Evolutionary conservation across 2,888 invertebrate genomes (phyloP).

Genomic region (Mythimna loreyi): DNA sequence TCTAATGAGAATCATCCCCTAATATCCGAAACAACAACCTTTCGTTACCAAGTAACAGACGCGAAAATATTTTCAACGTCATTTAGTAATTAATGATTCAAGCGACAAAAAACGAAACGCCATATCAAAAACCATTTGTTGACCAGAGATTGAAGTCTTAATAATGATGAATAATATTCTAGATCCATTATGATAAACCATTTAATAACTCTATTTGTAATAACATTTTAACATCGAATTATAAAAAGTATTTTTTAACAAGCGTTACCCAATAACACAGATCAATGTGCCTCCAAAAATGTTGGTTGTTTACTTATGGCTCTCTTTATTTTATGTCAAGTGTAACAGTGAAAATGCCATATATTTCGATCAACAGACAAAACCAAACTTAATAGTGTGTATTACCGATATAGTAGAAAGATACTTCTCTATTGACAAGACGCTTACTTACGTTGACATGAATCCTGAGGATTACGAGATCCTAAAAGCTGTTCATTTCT

Average conservation of each 20-base stretch:
- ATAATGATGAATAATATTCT: neutral
- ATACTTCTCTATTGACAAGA: constrained; percentile 53
- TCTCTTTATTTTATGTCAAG: constrained; percentile 16
- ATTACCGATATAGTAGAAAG: constrained; percentile 48
- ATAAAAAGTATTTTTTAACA: neutral
- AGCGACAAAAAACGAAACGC: neutral
- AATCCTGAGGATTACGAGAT: constrained; percentile 40
- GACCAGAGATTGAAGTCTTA: neutral
- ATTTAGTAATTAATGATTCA: neutral
- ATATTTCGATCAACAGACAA: neutral
- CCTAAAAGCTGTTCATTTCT: constrained; percentile 55
- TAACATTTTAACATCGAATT: neutral
- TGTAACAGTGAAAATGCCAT: constrained; percentile 12
- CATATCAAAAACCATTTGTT: neutral
- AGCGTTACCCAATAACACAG: neutral
- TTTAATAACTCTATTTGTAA: neutral
- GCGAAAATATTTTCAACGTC: neutral
- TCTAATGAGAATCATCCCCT: no score
- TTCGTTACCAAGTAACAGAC: neutral
- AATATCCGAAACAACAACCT: neutral
- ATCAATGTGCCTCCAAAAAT: constrained; percentile 34
- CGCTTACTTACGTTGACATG: constrained; percentile 53
- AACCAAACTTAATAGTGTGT: constrained; percentile 39
- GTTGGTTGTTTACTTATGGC: constrained; percentile 44
- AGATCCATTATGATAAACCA: constrained; percentile 16